Conservation (phyloP, 2,888 invertebrate genomes). For the Lamproptera curius region DNA sequence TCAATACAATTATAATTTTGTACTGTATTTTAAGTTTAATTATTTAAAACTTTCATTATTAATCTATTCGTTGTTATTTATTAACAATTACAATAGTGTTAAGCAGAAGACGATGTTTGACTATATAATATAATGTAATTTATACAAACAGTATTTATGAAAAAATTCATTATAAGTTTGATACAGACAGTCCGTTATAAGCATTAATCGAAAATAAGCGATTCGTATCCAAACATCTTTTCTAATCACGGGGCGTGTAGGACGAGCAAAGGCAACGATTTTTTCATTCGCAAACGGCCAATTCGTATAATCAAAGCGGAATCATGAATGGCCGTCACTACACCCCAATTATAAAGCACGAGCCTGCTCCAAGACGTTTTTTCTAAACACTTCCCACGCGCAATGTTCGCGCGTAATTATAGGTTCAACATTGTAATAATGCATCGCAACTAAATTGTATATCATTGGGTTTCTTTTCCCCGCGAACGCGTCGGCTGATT, state of each 20-base stretch:
- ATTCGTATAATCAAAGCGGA: slow-evolving; percentile 52
- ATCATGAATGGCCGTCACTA: slow-evolving; percentile 53
- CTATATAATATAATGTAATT: no score
- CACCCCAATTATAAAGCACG: slow-evolving; percentile 69
- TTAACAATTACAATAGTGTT: neutral
- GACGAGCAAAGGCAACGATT: slow-evolving; percentile 24
- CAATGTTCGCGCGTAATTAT: slow-evolving; percentile 67
- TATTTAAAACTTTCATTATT: no score
- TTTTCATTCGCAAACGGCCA: slow-evolving; percentile 31
- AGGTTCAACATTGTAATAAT: slow-evolving; percentile 72
- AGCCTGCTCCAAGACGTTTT: slow-evolving; percentile 62
- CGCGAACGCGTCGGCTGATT: slow-evolving; percentile 69
- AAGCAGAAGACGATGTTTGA: neutral
- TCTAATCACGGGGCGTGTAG: slow-evolving; percentile 8
- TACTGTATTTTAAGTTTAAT: no score
- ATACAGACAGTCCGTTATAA: no score
- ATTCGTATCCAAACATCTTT: slow-evolving; percentile 14
- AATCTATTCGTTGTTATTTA: no score
- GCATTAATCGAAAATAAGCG: slow-evolving; percentile 3
- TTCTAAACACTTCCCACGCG: slow-evolving; percentile 76
- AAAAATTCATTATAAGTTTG: no score
- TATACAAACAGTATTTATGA: no score
- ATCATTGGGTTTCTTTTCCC: slow-evolving; percentile 71
- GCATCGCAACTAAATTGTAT: slow-evolving; percentile 77
- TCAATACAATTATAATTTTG: no score